phyloP scores from a whole-genome alignment of 2,888 invertebrate species.

The Lepidochrysops patricia region DNA sequence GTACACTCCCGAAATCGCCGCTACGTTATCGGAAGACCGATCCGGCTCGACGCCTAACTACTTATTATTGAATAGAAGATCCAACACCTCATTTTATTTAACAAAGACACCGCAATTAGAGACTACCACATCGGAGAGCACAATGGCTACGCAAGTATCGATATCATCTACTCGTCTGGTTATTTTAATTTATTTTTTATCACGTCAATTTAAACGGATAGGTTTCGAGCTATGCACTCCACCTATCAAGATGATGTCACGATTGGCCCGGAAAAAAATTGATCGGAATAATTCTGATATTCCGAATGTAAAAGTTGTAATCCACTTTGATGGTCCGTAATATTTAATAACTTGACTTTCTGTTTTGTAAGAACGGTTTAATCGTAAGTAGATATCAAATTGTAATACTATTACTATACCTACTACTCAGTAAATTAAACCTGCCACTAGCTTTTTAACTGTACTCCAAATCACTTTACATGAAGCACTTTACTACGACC shows the following conservation, averaged over 20 bases:
- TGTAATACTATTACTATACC: no score
- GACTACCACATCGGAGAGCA: constrained; percentile 54
- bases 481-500: no score
- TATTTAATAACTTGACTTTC: constrained; percentile 8
- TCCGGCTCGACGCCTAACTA: constrained; percentile 45
- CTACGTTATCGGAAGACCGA: constrained; percentile 37
- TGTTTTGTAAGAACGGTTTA: background rate
- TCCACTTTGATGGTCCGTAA: constrained; percentile 6
- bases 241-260: constrained; percentile 50
- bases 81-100: constrained; percentile 72
- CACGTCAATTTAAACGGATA: constrained; percentile 61
- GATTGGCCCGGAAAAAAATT: constrained; percentile 50
- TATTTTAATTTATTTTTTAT: constrained; percentile 74
- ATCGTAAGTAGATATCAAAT: background rate
- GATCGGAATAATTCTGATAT: constrained; percentile 58
- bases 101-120: constrained; percentile 70
- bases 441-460: no score
- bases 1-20: constrained; percentile 24
- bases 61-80: constrained; percentile 70
- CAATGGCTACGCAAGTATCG: constrained; percentile 60
- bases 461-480: no score
- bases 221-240: constrained; percentile 52
- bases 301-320: constrained; percentile 29
- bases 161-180: constrained; percentile 60
- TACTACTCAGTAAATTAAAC: no score